phyloP scores from a whole-genome alignment of 1,140 invertebrate genomes.

The Oryctes rhinoceros region DNA sequence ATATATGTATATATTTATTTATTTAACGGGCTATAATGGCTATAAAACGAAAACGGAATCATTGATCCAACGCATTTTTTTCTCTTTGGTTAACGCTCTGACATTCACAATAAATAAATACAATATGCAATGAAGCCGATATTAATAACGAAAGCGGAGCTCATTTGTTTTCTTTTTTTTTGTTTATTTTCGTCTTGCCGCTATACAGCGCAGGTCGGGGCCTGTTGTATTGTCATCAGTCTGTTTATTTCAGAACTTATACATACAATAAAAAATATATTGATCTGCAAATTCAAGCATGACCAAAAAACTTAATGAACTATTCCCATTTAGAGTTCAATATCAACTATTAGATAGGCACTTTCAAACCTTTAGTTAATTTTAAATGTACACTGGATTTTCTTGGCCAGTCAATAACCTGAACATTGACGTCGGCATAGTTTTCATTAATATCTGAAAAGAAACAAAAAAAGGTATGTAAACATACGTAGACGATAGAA shows the following conservation, averaged over 20 bases:
- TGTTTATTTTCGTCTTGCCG: slow-evolving; percentile 27
- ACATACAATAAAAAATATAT: slow-evolving; percentile 61
- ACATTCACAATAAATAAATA: slow-evolving; percentile 57
- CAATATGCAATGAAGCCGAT: slow-evolving; percentile 58
- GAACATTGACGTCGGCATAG: slow-evolving; percentile 99
- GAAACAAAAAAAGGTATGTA: slow-evolving; percentile 8
- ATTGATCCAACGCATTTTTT: slow-evolving; percentile 40
- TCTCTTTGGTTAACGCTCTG: slow-evolving; percentile 57
- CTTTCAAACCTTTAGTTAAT: slow-evolving; percentile 59
- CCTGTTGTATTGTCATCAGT: slow-evolving; percentile 61
- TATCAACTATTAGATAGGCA: slow-evolving; percentile 62
- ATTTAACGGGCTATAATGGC: too few species aligned
- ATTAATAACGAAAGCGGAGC: slow-evolving; percentile 60
- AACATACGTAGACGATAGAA: neutral
- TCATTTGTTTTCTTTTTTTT: slow-evolving; percentile 45
- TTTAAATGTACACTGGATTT: slow-evolving; percentile 97
- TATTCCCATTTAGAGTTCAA: slow-evolving; percentile 56
- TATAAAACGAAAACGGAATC: slow-evolving; percentile 14
- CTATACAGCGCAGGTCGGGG: slow-evolving; percentile 55
- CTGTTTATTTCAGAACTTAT: slow-evolving; percentile 57
- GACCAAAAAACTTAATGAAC: slow-evolving; percentile 51
- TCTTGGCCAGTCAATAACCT: slow-evolving; percentile 98
- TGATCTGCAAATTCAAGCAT: slow-evolving; percentile 58
- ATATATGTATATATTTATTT: too few species aligned
- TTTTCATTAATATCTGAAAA: slow-evolving; percentile 97